A percentile compares a stretch with the other conserved stretches of the same genome.
phyloP scores from a whole-genome alignment of 1,140 invertebrate genomes.

The Bombus turneri region DNA sequence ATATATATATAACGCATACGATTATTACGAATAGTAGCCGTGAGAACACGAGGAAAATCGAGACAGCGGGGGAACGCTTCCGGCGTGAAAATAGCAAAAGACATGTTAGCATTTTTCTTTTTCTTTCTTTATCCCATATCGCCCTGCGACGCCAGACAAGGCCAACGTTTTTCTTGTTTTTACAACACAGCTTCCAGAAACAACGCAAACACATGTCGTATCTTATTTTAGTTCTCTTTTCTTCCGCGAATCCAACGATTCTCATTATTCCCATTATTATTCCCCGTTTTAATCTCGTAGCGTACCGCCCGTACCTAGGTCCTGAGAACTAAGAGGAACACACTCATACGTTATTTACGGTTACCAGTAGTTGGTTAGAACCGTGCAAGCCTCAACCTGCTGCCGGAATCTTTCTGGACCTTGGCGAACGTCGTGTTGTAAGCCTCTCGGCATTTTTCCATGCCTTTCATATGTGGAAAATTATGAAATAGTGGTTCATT shows the following conservation, averaged over 20 bases:
- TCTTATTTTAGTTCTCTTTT: conserved; percentile 14
- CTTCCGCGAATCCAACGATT: conserved; percentile 11
- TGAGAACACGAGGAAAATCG: conserved; percentile 4
- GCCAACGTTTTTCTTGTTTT: conserved; percentile 8
- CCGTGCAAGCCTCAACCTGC: conserved; percentile 4
- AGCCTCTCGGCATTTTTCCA: neutral
- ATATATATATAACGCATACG: conserved; percentile 17
- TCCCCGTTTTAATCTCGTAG: conserved; percentile 33
- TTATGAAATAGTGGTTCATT: neutral
- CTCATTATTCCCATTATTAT: neutral
- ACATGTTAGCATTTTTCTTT: conserved; percentile 71
- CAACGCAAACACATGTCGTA: neutral
- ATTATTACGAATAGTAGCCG: conserved; percentile 15
- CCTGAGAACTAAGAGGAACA: neutral
- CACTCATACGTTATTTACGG: conserved; percentile 47
- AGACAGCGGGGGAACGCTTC: conserved; percentile 32
- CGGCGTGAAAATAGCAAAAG: conserved; percentile 68
- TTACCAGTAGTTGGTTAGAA: conserved; percentile 40
- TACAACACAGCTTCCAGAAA: conserved; percentile 52
- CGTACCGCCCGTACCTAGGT: conserved; percentile 33
- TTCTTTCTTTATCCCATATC: conserved; percentile 44
- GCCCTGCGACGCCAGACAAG: conserved; percentile 6
- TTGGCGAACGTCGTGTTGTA: neutral
- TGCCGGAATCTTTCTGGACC: neutral
- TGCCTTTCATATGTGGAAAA: neutral